phyloP scores from a whole-genome alignment of 2,113 vertebrate genomes.

The Tauraco erythrolophus region DNA sequence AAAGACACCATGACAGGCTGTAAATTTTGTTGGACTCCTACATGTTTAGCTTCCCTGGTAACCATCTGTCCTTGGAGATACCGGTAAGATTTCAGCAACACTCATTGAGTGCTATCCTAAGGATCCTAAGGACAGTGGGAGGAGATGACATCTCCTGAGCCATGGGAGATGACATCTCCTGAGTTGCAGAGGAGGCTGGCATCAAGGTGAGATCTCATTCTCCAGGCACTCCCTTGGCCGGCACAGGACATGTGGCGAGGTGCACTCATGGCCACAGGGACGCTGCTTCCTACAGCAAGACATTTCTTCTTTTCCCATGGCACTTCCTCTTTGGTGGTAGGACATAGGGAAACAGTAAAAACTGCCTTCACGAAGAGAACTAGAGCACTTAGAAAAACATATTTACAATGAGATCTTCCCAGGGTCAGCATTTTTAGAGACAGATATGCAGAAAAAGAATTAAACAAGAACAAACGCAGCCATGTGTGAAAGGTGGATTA shows the following conservation, averaged over 20 bases:
- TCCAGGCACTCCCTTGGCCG: neutral
- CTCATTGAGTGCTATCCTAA: neutral
- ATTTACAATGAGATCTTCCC: neutral
- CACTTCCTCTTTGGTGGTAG: neutral
- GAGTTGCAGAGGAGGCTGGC: neutral
- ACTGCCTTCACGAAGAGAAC: neutral
- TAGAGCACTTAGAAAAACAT: neutral
- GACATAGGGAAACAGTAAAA: neutral
- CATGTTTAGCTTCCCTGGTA: neutral
- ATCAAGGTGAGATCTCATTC: neutral
- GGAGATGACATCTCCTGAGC: neutral
- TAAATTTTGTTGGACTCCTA: neutral
- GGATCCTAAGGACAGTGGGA: neutral
- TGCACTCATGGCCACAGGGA: neutral
- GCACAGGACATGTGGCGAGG: rapidly evolving
- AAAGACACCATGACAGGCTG: neutral
- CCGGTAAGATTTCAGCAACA: neutral
- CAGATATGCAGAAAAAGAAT: neutral
- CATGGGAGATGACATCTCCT: neutral
- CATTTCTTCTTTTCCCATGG: neutral
- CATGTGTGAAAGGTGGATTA: neutral
- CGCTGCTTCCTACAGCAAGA: neutral
- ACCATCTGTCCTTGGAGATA: neutral
- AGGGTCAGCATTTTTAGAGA: neutral
- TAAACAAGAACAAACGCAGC: neutral